phyloP scores from a whole-genome alignment of 2,888 invertebrate genomes.

The Arge pagana region DNA sequence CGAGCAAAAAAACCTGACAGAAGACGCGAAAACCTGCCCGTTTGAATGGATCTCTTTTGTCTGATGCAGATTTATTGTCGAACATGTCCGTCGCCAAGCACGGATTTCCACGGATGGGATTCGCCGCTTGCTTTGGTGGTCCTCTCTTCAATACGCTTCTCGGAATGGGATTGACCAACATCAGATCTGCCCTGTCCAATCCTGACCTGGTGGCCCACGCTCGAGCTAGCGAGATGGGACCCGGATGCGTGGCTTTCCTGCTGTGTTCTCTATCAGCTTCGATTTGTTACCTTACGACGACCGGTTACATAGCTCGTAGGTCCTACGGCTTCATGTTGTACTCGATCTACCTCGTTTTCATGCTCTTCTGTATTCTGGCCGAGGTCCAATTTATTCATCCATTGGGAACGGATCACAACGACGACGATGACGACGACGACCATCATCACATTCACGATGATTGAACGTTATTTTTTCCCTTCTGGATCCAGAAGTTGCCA shows the following conservation, averaged over 20 bases:
- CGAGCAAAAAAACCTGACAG: too few species aligned
- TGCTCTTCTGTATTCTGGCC: slow-evolving; percentile 60
- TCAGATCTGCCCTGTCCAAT: slow-evolving; percentile 38
- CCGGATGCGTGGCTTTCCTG: slow-evolving; percentile 58
- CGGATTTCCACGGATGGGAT: slow-evolving; percentile 69
- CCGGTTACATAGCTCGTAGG: slow-evolving; percentile 58
- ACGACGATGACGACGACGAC: slow-evolving; percentile 1
- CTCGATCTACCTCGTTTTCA: slow-evolving; percentile 59
- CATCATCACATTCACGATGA: too few species aligned
- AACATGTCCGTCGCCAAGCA: slow-evolving; percentile 65
- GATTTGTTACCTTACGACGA: slow-evolving; percentile 57
- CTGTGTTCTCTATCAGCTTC: slow-evolving; percentile 56
- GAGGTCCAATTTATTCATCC: slow-evolving; percentile 58
- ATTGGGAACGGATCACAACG: slow-evolving; percentile 51
- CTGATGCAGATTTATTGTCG: slow-evolving; percentile 63
- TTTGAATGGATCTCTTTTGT: slow-evolving; percentile 17
- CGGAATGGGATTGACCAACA: slow-evolving; percentile 58
- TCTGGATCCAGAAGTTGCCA: too few species aligned
- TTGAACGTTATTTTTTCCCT: too few species aligned
- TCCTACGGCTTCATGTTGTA: slow-evolving; percentile 60
- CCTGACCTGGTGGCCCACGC: slow-evolving; percentile 41
- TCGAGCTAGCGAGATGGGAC: slow-evolving; percentile 56
- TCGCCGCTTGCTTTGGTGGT: slow-evolving; percentile 71
- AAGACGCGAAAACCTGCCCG: slow-evolving; percentile 2
- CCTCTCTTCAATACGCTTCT: slow-evolving; percentile 65